Percentiles rank a stretch among this genome's conserved stretches.
These are phyloP conservation scores for Oenanthe oenanthe DNA, from an alignment of 2,113 vertebrate species.

Conservation along the genomic window DNA sequence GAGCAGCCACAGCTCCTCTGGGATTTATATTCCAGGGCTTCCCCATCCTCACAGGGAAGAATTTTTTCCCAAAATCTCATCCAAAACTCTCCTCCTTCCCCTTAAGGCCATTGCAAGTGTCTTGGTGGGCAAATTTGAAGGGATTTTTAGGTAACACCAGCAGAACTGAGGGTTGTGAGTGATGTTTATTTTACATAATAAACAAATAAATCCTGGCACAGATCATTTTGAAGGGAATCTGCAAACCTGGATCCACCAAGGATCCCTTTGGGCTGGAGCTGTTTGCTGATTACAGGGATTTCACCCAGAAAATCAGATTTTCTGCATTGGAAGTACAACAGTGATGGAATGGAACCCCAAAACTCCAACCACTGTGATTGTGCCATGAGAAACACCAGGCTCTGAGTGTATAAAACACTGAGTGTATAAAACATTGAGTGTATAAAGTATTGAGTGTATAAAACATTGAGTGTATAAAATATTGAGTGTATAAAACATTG, in stretches of 20 bases:
- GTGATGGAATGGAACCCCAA: background rate
- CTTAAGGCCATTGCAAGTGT: background rate
- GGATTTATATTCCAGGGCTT: background rate
- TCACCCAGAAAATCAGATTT: background rate
- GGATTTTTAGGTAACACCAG: rapidly evolving
- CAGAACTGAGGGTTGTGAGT: background rate
- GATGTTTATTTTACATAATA: background rate
- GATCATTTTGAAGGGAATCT: background rate
- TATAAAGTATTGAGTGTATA: too few species aligned
- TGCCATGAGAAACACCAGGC: background rate
- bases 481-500: too few species aligned
- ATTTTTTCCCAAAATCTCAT: background rate
- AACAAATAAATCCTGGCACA: background rate
- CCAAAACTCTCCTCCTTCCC: background rate
- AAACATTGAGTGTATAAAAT: background rate
- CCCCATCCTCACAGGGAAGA: background rate
- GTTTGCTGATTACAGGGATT: background rate
- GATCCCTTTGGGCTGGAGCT: background rate
- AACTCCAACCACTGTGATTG: background rate
- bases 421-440: too few species aligned
- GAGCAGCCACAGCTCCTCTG: background rate
- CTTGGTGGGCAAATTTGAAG: background rate
- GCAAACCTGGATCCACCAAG: background rate
- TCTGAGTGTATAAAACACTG: background rate
- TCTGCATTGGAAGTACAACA: background rate